Evolutionary conservation across 2,113 vertebrate species (phyloP).

Genomic region (Acanthochromis polyacanthus): DNA sequence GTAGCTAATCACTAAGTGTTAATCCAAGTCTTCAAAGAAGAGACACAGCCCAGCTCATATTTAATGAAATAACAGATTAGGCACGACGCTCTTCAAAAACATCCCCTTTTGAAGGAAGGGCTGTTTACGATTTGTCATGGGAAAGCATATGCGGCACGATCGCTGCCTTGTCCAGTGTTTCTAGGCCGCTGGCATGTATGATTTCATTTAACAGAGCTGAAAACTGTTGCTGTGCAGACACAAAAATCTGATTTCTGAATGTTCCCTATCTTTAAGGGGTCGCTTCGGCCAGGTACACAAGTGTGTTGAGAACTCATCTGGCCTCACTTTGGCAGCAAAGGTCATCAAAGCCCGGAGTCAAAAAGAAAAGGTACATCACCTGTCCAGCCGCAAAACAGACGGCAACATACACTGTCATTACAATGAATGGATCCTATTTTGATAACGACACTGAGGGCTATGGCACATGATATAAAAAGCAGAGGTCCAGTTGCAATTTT

Average conservation of each 20-base stretch:
- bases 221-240: neutral
- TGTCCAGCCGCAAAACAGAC: too few species aligned
- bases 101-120: conserved; percentile 44
- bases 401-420: neutral
- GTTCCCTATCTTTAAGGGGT: conserved; percentile 83
- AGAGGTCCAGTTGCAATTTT: conserved; percentile 38
- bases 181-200: neutral
- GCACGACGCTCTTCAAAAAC: conserved; percentile 36
- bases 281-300: conserved; percentile 97
- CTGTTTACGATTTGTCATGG: conserved; percentile 51
- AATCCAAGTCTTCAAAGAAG: conserved; percentile 83
- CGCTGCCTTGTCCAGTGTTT: conserved; percentile 1
- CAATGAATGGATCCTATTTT: conserved; percentile 21
- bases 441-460: conserved; percentile 15
- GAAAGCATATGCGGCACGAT: conserved; percentile 19
- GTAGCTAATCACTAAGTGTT: conserved; percentile 84
- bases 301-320: conserved; percentile 96
- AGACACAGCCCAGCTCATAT: conserved; percentile 67
- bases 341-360: conserved; percentile 91
- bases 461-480: conserved; percentile 59
- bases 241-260: neutral
- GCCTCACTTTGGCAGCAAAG: conserved; percentile 96
- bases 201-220: conserved; percentile 4
- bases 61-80: conserved; percentile 78
- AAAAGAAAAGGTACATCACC: conserved; percentile 92